Evolutionary conservation across 2,888 invertebrate genomes (phyloP).

Genomic region (Drosophila austrosaltans): DNA sequence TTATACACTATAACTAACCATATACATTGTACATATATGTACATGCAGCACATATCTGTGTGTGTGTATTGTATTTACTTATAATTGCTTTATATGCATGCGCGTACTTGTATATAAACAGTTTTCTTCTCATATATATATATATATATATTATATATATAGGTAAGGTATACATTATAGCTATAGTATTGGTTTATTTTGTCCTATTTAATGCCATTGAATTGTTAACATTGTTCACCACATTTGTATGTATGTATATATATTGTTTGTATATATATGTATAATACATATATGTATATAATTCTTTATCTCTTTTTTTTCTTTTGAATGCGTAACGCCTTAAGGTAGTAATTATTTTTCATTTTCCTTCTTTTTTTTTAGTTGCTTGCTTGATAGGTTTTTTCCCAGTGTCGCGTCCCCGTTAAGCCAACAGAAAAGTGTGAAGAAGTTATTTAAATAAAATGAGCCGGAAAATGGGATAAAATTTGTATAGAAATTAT

Average conservation of each 20-base stretch:
- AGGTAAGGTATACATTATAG: slow-evolving; percentile 31
- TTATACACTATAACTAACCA: slow-evolving; percentile 73
- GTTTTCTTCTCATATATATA: slow-evolving; percentile 47
- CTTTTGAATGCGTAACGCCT: slow-evolving; percentile 70
- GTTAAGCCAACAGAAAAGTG: slow-evolving; percentile 18
- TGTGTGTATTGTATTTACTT: slow-evolving; percentile 38
- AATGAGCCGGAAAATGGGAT: slow-evolving; percentile 13
- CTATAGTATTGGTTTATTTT: slow-evolving; percentile 59
- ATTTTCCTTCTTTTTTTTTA: slow-evolving; percentile 60
- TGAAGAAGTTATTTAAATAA: slow-evolving; percentile 24
- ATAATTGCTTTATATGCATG: slow-evolving; percentile 49
- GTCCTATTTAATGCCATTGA: slow-evolving; percentile 72
- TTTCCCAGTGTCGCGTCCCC: slow-evolving; percentile 7
- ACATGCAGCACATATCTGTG: slow-evolving; percentile 16
- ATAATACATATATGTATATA: slow-evolving; percentile 43
- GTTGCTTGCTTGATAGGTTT: slow-evolving; percentile 71
- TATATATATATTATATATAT: slow-evolving; percentile 14
- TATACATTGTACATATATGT: slow-evolving; percentile 50
- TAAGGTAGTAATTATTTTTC: slow-evolving; percentile 63
- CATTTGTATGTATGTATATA: slow-evolving; percentile 62
- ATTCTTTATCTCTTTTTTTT: slow-evolving; percentile 28
- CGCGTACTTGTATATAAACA: slow-evolving; percentile 61
- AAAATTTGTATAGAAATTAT: slow-evolving; percentile 20
- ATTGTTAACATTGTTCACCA: slow-evolving; percentile 79
- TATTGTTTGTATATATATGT: slow-evolving; percentile 48